Evolutionary conservation across 2,888 invertebrate genomes (phyloP).

Genomic region (Megaustenia siamemsis): DNA sequence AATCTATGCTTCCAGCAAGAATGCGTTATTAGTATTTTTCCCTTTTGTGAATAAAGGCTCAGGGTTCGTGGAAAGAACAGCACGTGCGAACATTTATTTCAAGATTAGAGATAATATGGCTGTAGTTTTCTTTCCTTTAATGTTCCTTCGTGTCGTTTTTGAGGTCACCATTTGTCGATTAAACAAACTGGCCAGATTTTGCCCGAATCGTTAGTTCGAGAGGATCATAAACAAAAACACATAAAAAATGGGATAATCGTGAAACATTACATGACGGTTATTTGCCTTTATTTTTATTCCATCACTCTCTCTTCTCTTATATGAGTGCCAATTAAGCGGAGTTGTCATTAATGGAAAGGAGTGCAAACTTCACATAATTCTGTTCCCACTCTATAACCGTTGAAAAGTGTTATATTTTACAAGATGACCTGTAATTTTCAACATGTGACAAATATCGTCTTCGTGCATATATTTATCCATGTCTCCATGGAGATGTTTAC

Average conservation of each 20-base stretch:
- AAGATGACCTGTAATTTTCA: too few species aligned
- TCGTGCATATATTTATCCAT: too few species aligned
- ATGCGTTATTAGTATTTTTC: too few species aligned
- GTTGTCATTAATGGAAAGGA: background rate
- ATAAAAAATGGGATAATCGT: background rate
- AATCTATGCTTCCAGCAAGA: too few species aligned
- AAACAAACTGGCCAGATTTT: background rate
- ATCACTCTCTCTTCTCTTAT: background rate
- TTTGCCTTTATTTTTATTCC: background rate
- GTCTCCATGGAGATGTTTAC: too few species aligned
- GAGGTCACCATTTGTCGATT: slow-evolving; percentile 13
- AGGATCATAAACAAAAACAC: background rate
- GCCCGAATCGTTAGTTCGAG: background rate
- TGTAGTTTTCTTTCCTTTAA: slow-evolving; percentile 7
- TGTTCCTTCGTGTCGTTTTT: background rate
- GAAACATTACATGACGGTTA: background rate
- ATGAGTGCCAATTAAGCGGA: background rate
- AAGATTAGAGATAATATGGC: slow-evolving; percentile 21
- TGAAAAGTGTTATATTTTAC: too few species aligned
- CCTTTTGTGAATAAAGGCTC: background rate
- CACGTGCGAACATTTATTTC: slow-evolving; percentile 1
- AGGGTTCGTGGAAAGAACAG: slow-evolving; percentile 17
- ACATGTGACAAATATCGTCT: too few species aligned
- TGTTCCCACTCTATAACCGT: too few species aligned
- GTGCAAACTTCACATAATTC: background rate